Evolutionary conservation across 2,113 vertebrate genomes (phyloP).

Genomic region (Hippoglossus stenolepis): DNA sequence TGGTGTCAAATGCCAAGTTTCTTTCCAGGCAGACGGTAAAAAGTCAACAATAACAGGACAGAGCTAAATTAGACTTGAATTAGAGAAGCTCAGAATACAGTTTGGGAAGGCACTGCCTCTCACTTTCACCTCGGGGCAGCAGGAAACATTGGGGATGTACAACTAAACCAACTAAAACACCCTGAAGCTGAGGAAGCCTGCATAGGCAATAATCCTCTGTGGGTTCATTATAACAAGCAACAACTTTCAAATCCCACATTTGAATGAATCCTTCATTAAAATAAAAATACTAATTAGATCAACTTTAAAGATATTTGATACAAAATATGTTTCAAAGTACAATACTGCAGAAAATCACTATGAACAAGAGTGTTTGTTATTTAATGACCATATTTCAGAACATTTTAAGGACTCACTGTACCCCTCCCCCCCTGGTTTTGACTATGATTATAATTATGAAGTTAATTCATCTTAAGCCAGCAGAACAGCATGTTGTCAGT

Average conservation of each 20-base stretch:
- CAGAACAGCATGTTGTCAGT: constrained; percentile 5
- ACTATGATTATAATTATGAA: neutral
- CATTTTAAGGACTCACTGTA: too few relatives aligned
- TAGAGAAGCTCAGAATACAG: neutral
- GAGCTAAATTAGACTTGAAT: neutral
- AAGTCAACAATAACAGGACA: constrained; percentile 18
- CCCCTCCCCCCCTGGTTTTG: neutral
- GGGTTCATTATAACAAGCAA: neutral
- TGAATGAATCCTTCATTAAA: neutral
- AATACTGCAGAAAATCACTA: too few relatives aligned
- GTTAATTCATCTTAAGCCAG: neutral
- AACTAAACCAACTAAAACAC: too few relatives aligned
- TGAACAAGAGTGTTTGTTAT: neutral
- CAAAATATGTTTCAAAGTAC: too few relatives aligned
- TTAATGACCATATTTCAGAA: neutral
- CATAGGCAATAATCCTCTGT: neutral
- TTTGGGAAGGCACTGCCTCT: neutral
- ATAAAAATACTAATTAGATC: neutral
- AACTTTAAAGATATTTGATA: neutral
- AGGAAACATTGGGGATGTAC: too few relatives aligned
- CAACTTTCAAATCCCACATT: neutral
- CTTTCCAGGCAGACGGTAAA: constrained; percentile 36
- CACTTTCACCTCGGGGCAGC: too few relatives aligned
- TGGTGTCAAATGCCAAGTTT: constrained; percentile 4
- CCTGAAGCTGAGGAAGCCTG: neutral